A percentile compares a stretch with the other conserved stretches of the same genome.
Conservation (phyloP, 2,888 invertebrate genomes). For the Perizoma affinitatum region DNA sequence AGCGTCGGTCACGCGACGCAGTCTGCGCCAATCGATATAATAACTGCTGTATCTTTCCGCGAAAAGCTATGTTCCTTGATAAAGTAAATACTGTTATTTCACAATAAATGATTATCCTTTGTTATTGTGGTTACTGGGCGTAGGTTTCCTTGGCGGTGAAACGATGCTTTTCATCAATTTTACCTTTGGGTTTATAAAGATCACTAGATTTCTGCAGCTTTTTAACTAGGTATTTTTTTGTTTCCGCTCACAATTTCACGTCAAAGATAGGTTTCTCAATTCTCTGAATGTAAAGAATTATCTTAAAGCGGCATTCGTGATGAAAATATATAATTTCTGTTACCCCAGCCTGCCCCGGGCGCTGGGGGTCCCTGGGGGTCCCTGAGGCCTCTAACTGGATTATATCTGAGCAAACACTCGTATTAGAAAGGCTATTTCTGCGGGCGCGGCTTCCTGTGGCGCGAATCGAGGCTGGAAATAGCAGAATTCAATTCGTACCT, state of each 20-base stretch:
- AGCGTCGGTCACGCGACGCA: slow-evolving; percentile 26
- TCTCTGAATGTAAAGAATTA: slow-evolving; percentile 15
- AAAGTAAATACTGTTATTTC: too few relatives aligned
- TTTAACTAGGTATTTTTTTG: too few relatives aligned
- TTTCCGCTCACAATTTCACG: background rate
- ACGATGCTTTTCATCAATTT: too few relatives aligned
- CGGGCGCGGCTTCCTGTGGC: slow-evolving; percentile 39
- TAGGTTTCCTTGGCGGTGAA: background rate
- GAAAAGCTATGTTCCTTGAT: too few relatives aligned
- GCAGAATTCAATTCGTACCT: background rate
- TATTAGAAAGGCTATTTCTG: slow-evolving; percentile 75
- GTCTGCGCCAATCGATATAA: slow-evolving; percentile 25
- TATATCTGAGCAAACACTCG: slow-evolving; percentile 76
- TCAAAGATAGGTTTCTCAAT: slow-evolving; percentile 15
- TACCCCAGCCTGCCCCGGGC: slow-evolving; percentile 19
- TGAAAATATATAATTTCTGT: slow-evolving; percentile 51
- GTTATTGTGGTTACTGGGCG: background rate
- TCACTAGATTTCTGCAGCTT: too few relatives aligned
- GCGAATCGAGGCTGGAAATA: slow-evolving; percentile 2
- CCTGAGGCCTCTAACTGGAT: slow-evolving; percentile 57
- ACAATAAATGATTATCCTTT: too few relatives aligned
- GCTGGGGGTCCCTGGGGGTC: slow-evolving; percentile 3
- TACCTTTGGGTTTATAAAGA: too few relatives aligned
- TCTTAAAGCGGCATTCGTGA: slow-evolving; percentile 41
- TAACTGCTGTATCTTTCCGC: too few relatives aligned